phyloP scores from a whole-genome alignment of 2,888 invertebrate species.

The Dendrolimus houi region DNA sequence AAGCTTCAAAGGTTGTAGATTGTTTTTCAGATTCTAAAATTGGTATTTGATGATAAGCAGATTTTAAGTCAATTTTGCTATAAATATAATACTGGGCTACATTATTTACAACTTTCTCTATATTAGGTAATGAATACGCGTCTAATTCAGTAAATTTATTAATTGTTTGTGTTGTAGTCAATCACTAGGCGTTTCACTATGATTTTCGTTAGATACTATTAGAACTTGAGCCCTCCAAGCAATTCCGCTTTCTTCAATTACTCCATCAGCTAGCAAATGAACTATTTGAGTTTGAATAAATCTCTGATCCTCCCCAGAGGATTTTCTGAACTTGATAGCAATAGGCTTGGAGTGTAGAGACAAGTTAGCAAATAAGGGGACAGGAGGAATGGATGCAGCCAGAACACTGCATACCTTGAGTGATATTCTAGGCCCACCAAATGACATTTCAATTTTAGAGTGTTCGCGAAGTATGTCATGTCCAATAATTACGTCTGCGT shows the following conservation, averaged over 20 bases:
- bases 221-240: slow-evolving; percentile 18
- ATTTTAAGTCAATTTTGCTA: neutral
- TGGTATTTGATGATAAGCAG: slow-evolving; percentile 2
- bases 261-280: neutral
- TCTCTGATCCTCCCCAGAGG: neutral
- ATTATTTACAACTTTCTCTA: slow-evolving; percentile 7
- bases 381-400: neutral
- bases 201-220: slow-evolving; percentile 9
- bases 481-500: neutral
- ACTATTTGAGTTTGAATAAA: neutral
- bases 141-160: slow-evolving; percentile 17
- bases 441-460: neutral
- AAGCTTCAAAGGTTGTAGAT: slow-evolving; percentile 3
- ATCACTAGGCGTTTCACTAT: slow-evolving; percentile 17
- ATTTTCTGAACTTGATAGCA: neutral
- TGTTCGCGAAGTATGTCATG: neutral
- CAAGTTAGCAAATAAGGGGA: neutral
- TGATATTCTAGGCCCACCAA: neutral
- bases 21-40: slow-evolving; percentile 1
- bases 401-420: neutral
- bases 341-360: neutral
- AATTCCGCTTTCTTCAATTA: slow-evolving; percentile 7
- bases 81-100: slow-evolving; percentile 2
- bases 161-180: slow-evolving; percentile 19
- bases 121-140: slow-evolving; percentile 15